Evolutionary conservation across 2,113 vertebrate species (phyloP).

Genomic region (Psammodynastes pulverulentus): DNA sequence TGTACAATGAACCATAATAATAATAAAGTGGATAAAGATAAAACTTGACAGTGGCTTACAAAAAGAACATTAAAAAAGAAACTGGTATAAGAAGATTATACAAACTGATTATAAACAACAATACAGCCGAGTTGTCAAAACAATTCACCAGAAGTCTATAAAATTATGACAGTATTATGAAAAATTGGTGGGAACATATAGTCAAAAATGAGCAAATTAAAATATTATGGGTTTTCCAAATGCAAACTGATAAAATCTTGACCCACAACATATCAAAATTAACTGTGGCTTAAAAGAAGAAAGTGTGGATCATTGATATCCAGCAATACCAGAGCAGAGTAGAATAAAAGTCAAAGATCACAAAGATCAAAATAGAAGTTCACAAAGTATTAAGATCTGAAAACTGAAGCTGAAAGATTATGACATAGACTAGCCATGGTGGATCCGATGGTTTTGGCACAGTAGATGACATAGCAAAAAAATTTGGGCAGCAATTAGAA

Average conservation of each 20-base stretch:
- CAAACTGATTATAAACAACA: neutral
- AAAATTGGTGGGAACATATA: neutral
- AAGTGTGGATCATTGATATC: neutral
- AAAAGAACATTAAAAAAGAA: neutral
- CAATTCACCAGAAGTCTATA: neutral
- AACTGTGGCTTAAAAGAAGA: neutral
- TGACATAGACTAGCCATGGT: too few relatives aligned
- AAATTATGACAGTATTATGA: neutral
- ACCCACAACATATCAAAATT: neutral
- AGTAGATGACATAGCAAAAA: too few relatives aligned
- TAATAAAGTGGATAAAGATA: neutral
- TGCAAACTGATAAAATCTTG: neutral
- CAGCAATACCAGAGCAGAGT: neutral
- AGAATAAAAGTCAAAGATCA: neutral
- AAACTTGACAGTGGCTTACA: neutral
- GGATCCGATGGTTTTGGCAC: too few relatives aligned
- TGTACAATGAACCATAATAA: neutral
- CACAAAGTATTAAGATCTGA: neutral
- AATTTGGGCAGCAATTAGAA: neutral
- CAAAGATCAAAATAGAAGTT: neutral
- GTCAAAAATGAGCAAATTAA: neutral
- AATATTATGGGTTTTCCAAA: neutral
- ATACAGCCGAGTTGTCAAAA: neutral
- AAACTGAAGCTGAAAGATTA: too few relatives aligned
- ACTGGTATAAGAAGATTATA: neutral